Percentiles rank a stretch among this genome's conserved stretches.
These are phyloP conservation scores for Oriolus oriolus DNA, from an alignment of 2,113 vertebrate species.

Conservation along the genomic window DNA sequence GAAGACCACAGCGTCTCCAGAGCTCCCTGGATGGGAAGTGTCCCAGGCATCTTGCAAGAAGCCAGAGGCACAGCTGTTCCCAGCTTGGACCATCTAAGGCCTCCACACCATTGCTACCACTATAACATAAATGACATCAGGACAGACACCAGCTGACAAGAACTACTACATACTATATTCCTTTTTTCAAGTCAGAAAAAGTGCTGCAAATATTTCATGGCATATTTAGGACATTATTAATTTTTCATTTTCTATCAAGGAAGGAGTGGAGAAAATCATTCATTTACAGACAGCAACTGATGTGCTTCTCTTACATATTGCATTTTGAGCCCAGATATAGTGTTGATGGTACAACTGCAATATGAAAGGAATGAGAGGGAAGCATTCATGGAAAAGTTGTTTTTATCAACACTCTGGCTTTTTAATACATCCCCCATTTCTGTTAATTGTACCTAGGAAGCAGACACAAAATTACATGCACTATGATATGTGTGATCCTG, in stretches of 20 bases:
- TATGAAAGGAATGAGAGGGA: neutral
- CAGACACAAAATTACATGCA: neutral
- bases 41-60: neutral
- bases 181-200: neutral
- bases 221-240: constrained; percentile 48
- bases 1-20: neutral
- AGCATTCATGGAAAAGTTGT: neutral
- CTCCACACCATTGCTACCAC: neutral
- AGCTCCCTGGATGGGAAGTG: neutral
- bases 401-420: constrained; percentile 15
- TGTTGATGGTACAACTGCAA: neutral
- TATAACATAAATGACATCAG: neutral
- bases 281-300: constrained; percentile 36
- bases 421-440: neutral
- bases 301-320: neutral
- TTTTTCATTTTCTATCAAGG: constrained; percentile 53
- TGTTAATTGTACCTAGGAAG: constrained; percentile 7
- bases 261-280: constrained; percentile 28
- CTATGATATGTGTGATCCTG: neutral
- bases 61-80: neutral
- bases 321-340: neutral
- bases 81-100: neutral
- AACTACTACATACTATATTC: neutral
- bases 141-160: neutral
- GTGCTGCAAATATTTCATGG: neutral